Evolutionary conservation across 2,888 invertebrate species (phyloP).

Genomic region (Pyralis farinalis): DNA sequence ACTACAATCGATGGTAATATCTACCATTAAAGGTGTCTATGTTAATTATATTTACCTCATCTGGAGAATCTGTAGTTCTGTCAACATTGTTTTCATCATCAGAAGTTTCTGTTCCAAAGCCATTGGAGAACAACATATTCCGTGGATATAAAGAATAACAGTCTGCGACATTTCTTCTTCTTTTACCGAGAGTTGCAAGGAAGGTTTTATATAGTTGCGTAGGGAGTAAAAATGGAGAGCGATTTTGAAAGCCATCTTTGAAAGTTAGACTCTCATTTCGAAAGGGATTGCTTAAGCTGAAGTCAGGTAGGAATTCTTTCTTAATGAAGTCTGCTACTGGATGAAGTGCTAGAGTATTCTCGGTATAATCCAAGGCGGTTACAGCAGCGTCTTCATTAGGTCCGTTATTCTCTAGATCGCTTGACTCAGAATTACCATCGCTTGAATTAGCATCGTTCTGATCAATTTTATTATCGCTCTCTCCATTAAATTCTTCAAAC

Average conservation of each 20-base stretch:
- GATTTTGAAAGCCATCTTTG: slow-evolving; percentile 61
- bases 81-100: slow-evolving; percentile 69
- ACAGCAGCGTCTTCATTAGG: slow-evolving; percentile 44
- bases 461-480: slow-evolving; percentile 51
- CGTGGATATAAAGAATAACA: slow-evolving; percentile 73
- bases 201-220: slow-evolving; percentile 90
- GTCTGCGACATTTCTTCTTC: slow-evolving; percentile 66
- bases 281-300: slow-evolving; percentile 67
- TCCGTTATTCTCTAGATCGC: slow-evolving; percentile 66
- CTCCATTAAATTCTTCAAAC: slow-evolving; percentile 59
- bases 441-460: slow-evolving; percentile 62
- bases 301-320: slow-evolving; percentile 73
- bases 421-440: slow-evolving; percentile 64
- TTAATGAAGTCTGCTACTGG: slow-evolving; percentile 75
- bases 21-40: no score
- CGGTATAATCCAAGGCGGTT: slow-evolving; percentile 62
- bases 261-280: slow-evolving; percentile 61
- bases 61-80: slow-evolving; percentile 65
- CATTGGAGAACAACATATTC: slow-evolving; percentile 79
- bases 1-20: no score
- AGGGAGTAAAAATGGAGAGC: slow-evolving; percentile 84
- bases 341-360: slow-evolving; percentile 57
- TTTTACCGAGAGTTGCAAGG: slow-evolving; percentile 82
- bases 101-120: slow-evolving; percentile 62
- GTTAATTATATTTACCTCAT: slow-evolving; percentile 65